Conservation (phyloP, 1,140 invertebrate species). For the Armadillidium nasatum region DNA sequence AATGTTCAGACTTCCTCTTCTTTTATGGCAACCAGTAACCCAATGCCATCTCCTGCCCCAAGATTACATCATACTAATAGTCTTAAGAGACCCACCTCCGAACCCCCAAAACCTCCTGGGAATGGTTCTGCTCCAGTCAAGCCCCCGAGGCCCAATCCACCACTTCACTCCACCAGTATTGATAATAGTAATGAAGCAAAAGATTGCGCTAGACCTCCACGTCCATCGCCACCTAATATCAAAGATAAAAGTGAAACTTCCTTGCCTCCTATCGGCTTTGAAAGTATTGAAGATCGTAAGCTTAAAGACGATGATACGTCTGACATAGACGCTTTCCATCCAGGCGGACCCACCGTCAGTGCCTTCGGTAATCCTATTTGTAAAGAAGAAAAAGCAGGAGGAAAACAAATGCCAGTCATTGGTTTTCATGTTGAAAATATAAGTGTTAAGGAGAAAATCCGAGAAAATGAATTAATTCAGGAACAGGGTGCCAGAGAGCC, state of each 20-base stretch:
- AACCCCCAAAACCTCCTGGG: slow-evolving; percentile 28
- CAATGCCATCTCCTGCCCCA: not conserved
- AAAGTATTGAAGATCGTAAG: not conserved
- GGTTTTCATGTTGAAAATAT: not conserved
- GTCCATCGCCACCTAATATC: not conserved
- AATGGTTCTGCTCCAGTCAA: not conserved
- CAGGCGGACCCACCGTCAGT: too few relatives aligned
- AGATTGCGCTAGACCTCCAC: not conserved
- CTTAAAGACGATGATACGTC: not conserved
- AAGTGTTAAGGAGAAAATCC: slow-evolving; percentile 21
- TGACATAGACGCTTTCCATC: not conserved
- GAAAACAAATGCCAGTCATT: not conserved
- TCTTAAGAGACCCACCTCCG: slow-evolving; percentile 20
- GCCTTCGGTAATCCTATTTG: not conserved
- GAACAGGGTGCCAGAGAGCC: not conserved
- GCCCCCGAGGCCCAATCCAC: slow-evolving; percentile 23
- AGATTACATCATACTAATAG: slow-evolving; percentile 18
- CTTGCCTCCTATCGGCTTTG: slow-evolving; percentile 22
- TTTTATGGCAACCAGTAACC: slow-evolving; percentile 4
- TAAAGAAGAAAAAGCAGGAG: not conserved
- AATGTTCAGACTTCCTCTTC: slow-evolving; percentile 1
- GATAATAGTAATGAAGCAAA: not conserved
- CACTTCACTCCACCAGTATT: not conserved
- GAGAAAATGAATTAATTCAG: slow-evolving; percentile 21
- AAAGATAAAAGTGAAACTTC: not conserved